Base-by-base conservation (phyloP, 2,888 invertebrate species). In the Macrosoma leucophasiata region DNA sequence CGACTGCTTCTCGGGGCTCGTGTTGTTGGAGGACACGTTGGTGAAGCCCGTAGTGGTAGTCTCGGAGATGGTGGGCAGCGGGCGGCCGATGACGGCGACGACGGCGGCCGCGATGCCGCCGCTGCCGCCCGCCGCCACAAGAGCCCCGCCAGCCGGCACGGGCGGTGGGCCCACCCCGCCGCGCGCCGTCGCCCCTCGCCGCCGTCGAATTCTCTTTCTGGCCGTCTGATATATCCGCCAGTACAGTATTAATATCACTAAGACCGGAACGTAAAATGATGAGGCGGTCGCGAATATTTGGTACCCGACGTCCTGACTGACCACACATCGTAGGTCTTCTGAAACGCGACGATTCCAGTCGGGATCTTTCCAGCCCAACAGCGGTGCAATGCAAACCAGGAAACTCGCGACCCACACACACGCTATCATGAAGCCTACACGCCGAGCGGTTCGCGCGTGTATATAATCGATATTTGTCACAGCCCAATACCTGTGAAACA, bases 201-300 rank as follows among this genome's bases (percentile, higher is more conserved):
- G 85, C 60, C 90, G 81, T 36, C 95, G 87, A 58, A 96, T 96
- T 67, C 95, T 88, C 68, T 91, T 91, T 39, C 94, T 86, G 4
- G 97, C 97, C 4, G 95, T 94, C 72, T 94, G 91, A 79, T 93
- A 92, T 85, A 92, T 96, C 66, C 94, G 89, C 91, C 94, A 95
- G 82, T 97, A 97, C 26, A 97, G 87, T 58, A 94, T 88, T 50
- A 97, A 87, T 63, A 97, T 96, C 32, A 95, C 90, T 41, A 93
- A 84, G 26, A 96, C 88, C 13, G 97, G 97, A 45, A 95, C 88
- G 72, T 96, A 97, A 78, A 97, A 97, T 20, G 96, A 95, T 15
- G 94, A 93, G 15, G 92, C 90, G 0, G 96, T 96, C 17, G 95
- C 95, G 63, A 95, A 96, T 61, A 96, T 90, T 81, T 96, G 94